These are phyloP conservation scores for Boloria selene DNA, from an alignment of 2,888 invertebrate genomes.

Conservation along the genomic window DNA sequence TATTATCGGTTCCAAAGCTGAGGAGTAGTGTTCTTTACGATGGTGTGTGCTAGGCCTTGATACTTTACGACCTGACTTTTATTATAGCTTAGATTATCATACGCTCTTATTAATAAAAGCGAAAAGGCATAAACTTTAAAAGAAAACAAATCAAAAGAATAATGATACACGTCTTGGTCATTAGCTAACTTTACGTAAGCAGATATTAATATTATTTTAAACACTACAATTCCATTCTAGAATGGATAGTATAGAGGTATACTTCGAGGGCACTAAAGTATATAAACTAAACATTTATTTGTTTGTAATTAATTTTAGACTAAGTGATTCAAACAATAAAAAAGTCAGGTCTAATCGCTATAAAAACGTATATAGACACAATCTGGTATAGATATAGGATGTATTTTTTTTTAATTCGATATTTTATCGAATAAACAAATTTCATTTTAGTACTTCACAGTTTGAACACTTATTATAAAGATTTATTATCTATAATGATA, in stretches of 20 bases:
- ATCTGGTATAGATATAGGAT: not conserved
- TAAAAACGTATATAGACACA: slow-evolving; percentile 3
- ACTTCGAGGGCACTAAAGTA: not conserved
- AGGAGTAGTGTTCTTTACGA: slow-evolving; percentile 25
- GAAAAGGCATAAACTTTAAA: slow-evolving; percentile 11
- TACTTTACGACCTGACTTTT: slow-evolving; percentile 24
- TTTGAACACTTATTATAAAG: no score
- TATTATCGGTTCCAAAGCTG: slow-evolving; percentile 21
- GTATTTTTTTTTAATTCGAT: not conserved
- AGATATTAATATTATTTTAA: slow-evolving; percentile 7
- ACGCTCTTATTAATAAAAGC: slow-evolving; percentile 10
- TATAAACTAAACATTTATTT: not conserved
- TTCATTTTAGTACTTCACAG: no score
- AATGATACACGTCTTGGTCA: slow-evolving; percentile 6
- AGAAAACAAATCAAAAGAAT: slow-evolving; percentile 15
- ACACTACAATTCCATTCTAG: not conserved
- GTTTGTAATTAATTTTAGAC: not conserved
- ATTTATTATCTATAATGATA: no score
- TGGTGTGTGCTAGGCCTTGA: slow-evolving; percentile 22
- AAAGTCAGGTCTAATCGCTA: slow-evolving; percentile 13
- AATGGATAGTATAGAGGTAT: not conserved
- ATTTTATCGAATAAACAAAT: no score
- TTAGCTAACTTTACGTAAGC: slow-evolving; percentile 15
- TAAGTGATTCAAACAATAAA: not conserved
- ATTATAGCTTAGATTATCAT: not conserved